Base-by-base conservation (phyloP, 2,113 vertebrate species). In the Rousettus leschenaultii region DNA sequence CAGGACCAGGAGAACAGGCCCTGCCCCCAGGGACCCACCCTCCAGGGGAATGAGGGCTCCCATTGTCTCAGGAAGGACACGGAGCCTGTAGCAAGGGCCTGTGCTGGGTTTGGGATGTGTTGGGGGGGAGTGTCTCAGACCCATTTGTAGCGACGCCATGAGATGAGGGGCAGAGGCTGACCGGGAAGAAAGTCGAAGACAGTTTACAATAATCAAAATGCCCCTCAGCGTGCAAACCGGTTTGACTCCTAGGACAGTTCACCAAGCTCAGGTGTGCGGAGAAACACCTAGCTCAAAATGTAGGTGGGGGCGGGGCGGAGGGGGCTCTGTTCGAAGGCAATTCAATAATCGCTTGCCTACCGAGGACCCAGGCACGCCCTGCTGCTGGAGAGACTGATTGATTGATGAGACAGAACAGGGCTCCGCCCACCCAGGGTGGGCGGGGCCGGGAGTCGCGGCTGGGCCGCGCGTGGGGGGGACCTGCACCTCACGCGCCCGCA, bases 291-390 rank as follows among this genome's bases (percentile, higher is more conserved):
- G 28, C 57, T 14, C 48, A 14, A 51, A 13, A 51, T 51, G 48
- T 51, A 59, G 45, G 7, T 9, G 30, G 30, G 4, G 35, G 53
- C 6, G 7, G 2, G 33, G 3, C 0, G 0, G 38, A 5, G 5
- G 1, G 1, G 6, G 4, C 18, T 11, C 33, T 35, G 5, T 19
- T 19, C 15, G 3, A 5, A 45, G 48, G 70, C 15, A 4, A 12
- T 38, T 3, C 21, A 6, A 2, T 8, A 10, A 33, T n/a, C 26
- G 40, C 35, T 19, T 12, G 3, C 48, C 48, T n/a, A 6, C 11
- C 11, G 66, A 24, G 43, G 24, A 5, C 53, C 53, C 74, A 7
- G 74, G 28, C 35, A 13, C 40, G 5, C 3, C 7, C 7, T 28
- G 22, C n/a, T 28, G 66, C 24, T 0, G 18, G 38, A 12, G 22